These are phyloP conservation scores for Hylaea fasciaria DNA, from an alignment of 2,888 invertebrate species.

Conservation along the genomic window DNA sequence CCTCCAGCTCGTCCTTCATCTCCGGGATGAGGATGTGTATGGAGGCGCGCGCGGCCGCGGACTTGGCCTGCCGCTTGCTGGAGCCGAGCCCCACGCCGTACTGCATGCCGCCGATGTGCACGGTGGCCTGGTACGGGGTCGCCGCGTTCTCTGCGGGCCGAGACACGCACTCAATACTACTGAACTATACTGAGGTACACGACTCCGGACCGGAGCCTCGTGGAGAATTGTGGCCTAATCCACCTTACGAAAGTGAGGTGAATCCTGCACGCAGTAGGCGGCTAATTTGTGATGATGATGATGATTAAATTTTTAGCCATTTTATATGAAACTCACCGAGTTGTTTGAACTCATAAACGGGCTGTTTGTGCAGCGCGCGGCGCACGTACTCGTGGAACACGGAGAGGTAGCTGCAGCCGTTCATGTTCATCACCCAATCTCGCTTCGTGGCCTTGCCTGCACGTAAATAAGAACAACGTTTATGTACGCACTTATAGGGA, in stretches of 20 bases:
- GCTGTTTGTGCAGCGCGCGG: slow-evolving; percentile 96
- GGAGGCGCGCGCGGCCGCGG: slow-evolving; percentile 95
- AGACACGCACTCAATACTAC: too few species aligned
- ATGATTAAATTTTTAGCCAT: too few species aligned
- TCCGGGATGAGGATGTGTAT: slow-evolving; percentile 96
- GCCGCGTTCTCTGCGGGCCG: slow-evolving; percentile 92
- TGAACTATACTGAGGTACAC: too few species aligned
- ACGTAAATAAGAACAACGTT: too few species aligned
- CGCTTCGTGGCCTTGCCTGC: slow-evolving; percentile 82
- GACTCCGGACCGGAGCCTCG: too few species aligned
- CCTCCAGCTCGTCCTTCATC: slow-evolving; percentile 91
- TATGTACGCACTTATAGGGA: too few species aligned
- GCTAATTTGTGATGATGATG: too few species aligned
- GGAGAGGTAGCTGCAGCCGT: slow-evolving; percentile 97
- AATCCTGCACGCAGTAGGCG: too few species aligned
- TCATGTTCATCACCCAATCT: slow-evolving; percentile 99
- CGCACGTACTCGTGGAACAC: slow-evolving; percentile 99
- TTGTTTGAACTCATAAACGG: slow-evolving; percentile 96
- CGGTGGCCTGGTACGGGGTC: slow-evolving; percentile 97
- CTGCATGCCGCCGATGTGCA: slow-evolving; percentile 95
- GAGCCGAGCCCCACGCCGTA: slow-evolving; percentile 97
- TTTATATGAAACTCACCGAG: slow-evolving; percentile 82
- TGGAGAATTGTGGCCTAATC: too few species aligned
- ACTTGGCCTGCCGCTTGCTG: slow-evolving; percentile 98
- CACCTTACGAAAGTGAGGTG: too few species aligned